phyloP scores from a whole-genome alignment of 2,113 vertebrate species.

The Cyprinodon tularosa region DNA sequence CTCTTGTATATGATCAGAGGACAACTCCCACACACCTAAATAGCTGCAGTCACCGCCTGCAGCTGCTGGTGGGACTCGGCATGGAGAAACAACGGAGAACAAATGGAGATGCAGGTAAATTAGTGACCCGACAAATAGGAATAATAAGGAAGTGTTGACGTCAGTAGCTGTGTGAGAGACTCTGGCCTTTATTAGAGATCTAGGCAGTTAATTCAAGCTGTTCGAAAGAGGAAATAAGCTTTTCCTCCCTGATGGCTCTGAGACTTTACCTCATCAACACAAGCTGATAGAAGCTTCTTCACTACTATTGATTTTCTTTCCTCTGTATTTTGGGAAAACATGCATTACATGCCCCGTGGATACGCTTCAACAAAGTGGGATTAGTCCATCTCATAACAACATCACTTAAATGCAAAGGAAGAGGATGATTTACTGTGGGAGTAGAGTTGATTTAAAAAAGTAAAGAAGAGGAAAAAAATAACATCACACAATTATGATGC shows the following conservation, averaged over 20 bases:
- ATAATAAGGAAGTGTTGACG: conserved; percentile 31
- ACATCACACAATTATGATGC: no score
- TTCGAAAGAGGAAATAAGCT: conserved; percentile 13
- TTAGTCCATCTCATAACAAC: conserved; percentile 34
- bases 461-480: neutral
- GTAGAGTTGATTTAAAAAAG: conserved; percentile 39
- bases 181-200: conserved; percentile 27
- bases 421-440: conserved; percentile 3
- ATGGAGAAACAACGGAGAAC: conserved; percentile 1
- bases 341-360: conserved; percentile 47
- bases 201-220: conserved; percentile 30
- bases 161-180: neutral
- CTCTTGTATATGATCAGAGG: conserved; percentile 16
- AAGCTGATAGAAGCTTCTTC: conserved; percentile 58
- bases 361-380: conserved; percentile 25
- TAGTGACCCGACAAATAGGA: conserved; percentile 34
- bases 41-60: conserved; percentile 28
- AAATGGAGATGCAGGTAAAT: conserved; percentile 26
- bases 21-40: conserved; percentile 35
- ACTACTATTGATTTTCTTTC: conserved; percentile 71
- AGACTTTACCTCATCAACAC: conserved; percentile 43
- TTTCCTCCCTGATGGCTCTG: conserved; percentile 39
- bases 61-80: conserved; percentile 39
- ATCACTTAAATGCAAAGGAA: conserved; percentile 35
- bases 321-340: conserved; percentile 51